Evolutionary conservation across 2,888 invertebrate genomes (phyloP).

Genomic region (Oscheius sp.): DNA sequence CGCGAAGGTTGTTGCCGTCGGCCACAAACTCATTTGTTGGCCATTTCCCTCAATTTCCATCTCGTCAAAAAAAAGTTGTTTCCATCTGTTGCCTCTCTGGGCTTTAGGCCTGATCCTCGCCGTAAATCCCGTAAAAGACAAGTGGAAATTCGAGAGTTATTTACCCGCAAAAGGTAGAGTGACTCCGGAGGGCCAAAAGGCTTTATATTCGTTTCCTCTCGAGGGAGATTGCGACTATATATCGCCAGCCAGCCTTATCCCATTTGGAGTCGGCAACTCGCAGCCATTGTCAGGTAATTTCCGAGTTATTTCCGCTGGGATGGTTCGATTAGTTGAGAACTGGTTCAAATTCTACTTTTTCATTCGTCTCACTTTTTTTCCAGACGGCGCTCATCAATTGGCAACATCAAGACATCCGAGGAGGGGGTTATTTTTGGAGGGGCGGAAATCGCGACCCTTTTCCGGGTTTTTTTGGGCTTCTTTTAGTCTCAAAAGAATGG

Average conservation of each 20-base stretch:
- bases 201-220: conserved; percentile 1
- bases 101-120: conserved; percentile 6
- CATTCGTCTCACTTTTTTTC: neutral
- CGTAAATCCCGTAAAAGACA: neutral
- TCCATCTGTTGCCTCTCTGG: neutral
- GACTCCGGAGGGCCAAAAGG: neutral
- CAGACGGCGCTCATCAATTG: neutral
- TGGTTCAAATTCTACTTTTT: neutral
- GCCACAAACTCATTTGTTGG: neutral
- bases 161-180: conserved; percentile 1
- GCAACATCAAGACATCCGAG: conserved; percentile 1
- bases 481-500: too few relatives aligned
- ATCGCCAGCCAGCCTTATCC: too few relatives aligned
- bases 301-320: conserved; percentile 23
- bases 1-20: neutral
- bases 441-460: too few relatives aligned
- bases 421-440: neutral
- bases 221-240: conserved; percentile 4
- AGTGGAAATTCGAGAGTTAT: conserved; percentile 21
- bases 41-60: conserved; percentile 1
- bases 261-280: conserved; percentile 13
- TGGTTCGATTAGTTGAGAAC: neutral
- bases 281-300: conserved; percentile 26
- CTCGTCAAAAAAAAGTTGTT: too few relatives aligned
- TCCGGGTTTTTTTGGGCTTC: too few relatives aligned